These are phyloP conservation scores for Liopterus haemorrhoidalis DNA, from an alignment of 2,888 invertebrate species.

Conservation along the genomic window DNA sequence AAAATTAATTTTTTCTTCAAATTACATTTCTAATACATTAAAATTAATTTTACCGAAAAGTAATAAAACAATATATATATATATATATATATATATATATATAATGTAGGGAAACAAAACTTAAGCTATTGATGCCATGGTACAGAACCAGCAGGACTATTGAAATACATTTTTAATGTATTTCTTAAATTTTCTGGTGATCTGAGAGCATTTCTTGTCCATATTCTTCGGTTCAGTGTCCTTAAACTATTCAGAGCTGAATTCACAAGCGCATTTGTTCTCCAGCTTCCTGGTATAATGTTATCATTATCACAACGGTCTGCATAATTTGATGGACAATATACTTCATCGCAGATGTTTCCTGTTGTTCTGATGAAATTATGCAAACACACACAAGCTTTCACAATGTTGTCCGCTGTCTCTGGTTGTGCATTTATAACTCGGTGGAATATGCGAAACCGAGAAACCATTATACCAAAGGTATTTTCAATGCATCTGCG, in stretches of 20 bases:
- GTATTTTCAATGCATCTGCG: conserved; percentile 10
- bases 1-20: too few relatives aligned
- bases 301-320: background rate
- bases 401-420: background rate
- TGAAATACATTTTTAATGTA: too few relatives aligned
- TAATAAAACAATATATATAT: too few relatives aligned
- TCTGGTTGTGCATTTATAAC: background rate
- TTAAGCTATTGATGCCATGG: too few relatives aligned
- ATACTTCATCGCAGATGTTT: background rate
- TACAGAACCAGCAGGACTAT: too few relatives aligned
- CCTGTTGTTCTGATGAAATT: conserved; percentile 2
- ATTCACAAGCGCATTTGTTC: background rate
- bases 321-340: background rate
- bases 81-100: too few relatives aligned
- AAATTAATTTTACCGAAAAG: too few relatives aligned
- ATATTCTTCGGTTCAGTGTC: background rate
- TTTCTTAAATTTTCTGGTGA: too few relatives aligned
- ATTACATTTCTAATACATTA: too few relatives aligned
- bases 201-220: background rate
- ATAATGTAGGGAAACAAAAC: too few relatives aligned
- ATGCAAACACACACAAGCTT: background rate
- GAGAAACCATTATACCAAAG: conserved; percentile 4
- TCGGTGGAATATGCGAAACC: conserved; percentile 2
- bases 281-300: background rate
- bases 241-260: background rate